phyloP scores from a whole-genome alignment of 2,888 invertebrate species.

The Pachliopta kotzebuea region DNA sequence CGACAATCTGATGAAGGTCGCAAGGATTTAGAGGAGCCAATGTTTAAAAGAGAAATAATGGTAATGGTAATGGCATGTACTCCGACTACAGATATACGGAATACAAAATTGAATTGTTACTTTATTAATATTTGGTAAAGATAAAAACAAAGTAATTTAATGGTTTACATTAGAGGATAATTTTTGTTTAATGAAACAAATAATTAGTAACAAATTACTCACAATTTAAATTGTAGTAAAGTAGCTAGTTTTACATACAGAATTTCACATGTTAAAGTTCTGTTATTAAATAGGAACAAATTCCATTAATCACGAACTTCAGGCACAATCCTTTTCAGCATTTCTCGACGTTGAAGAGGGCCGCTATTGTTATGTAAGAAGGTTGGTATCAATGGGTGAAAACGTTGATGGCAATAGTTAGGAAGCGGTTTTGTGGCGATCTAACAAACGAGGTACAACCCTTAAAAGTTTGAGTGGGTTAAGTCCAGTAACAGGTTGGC shows the following conservation, averaged over 20 bases:
- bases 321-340: constrained; percentile 2
- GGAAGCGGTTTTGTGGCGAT: not conserved
- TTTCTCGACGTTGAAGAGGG: constrained; percentile 33
- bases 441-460: not conserved
- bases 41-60: no score
- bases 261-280: not conserved
- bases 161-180: not conserved
- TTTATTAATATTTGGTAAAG: no score
- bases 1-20: no score
- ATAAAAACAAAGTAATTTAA: no score
- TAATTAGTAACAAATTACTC: not conserved
- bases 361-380: constrained; percentile 7
- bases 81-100: no score
- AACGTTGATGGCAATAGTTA: not conserved
- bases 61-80: no score
- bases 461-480: not conserved
- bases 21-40: no score
- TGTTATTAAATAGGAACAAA: constrained; percentile 3
- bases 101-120: no score
- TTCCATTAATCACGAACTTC: constrained; percentile 10
- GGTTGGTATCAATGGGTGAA: constrained; percentile 1
- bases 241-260: not conserved
- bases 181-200: not conserved
- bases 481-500: not conserved
- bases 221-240: not conserved